phyloP scores from a whole-genome alignment of 2,113 vertebrate species.

The Brachypteracias leptosomus region DNA sequence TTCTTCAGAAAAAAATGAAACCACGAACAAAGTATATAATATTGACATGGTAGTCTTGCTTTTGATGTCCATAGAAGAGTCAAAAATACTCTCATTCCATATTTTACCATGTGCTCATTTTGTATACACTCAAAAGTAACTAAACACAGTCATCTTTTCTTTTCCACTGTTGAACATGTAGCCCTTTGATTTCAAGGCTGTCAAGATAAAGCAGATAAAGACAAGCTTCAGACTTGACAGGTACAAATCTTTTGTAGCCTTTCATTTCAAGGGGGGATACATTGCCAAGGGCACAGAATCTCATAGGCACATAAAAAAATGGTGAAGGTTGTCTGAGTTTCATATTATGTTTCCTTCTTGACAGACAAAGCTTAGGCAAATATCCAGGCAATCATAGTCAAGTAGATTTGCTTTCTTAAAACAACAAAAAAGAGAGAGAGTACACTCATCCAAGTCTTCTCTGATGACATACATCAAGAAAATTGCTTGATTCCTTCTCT shows the following conservation, averaged over 20 bases:
- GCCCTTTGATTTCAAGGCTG: constrained; percentile 45
- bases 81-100: not conserved
- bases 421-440: not conserved
- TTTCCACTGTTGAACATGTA: not conserved
- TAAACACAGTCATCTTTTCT: not conserved
- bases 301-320: constrained; percentile 25
- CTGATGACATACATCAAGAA: constrained; percentile 20
- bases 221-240: constrained; percentile 35
- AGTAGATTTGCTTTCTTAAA: constrained; percentile 22
- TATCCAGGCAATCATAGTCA: constrained; percentile 45
- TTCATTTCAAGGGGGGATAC: not conserved
- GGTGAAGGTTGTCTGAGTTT: constrained; percentile 25
- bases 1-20: not conserved
- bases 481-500: constrained; percentile 34
- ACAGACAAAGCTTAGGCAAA: constrained; percentile 45
- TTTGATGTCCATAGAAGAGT: not conserved
- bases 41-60: not conserved
- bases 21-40: not conserved
- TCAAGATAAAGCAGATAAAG: constrained; percentile 54
- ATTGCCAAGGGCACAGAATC: not conserved
- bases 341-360: constrained; percentile 7
- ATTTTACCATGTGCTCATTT: not conserved
- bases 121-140: not conserved
- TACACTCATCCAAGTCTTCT: constrained; percentile 2
- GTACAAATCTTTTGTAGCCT: constrained; percentile 51